Evolutionary conservation across 1,140 invertebrate genomes (phyloP), one percentile per base, ranked within the genome.

Genomic region (Drosophila setifemur): DNA sequence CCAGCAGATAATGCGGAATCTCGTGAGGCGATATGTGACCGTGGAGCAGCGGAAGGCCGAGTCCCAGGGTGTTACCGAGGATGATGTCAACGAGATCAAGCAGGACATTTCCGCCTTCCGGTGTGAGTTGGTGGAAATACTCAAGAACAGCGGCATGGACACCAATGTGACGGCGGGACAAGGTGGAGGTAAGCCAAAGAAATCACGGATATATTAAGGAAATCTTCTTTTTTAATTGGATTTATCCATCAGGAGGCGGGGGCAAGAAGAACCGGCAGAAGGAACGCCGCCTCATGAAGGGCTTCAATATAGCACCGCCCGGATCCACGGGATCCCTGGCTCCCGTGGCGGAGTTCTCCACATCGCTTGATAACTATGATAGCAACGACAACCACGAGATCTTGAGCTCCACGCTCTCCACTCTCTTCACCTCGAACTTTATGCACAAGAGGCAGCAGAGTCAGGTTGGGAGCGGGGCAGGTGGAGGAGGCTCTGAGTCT

Each of bases 1-100:
- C 90, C 96, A 96, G 94, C 95, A 94, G 77, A 98, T 99, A 63
- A 98, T 99, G 96, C 92, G 97, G 33, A 98, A 99, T 91, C 92
- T 99, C 73, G 97, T 99, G 9, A 93, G 97, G 40, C 93, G 97
- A 4, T 99, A 99, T 92, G 97, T 99, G 50, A 99, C 98, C 19
- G 96, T 97, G 39, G 97, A 98, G 90, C 97, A 99, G 91, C 92
- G 97, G 29, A 97, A 97, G 89, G 96, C 97, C 0, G 97, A 98
- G 82, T 95, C 96, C 82, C 96, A 98, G 91, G 97, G 97, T n/a
- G 98, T 99, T 4, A 99, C 97, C 0, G 98, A 99, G 91, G 98
- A 99, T 89, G 98, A 99, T 91, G 96, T 99, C 23, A 99, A 99
- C 91, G 98, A 99, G 92, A 98, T 99, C 61, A 99, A 99, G 91